Base-by-base conservation (phyloP, 2,888 invertebrate genomes). In the Eulithis prunata region DNA sequence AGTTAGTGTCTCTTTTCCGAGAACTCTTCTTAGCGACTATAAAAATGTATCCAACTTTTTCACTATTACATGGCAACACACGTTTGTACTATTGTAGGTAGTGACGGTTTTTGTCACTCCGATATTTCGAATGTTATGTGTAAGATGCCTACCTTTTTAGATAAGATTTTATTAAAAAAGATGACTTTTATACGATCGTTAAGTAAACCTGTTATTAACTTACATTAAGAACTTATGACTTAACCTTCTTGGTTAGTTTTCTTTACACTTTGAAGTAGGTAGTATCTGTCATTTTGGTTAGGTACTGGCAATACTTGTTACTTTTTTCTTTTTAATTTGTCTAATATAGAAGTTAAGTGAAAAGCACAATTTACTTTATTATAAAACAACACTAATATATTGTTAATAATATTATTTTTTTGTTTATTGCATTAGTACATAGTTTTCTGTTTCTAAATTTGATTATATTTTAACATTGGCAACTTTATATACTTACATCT, bases 161-260 rank as follows among this genome's bases (percentile, higher is more conserved):
- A 90, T 92, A 93, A 92, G 89, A 88, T 86, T 67, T 91, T 91
- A 92, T 88, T 89, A 87, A 66, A 87, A 93, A 90, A 91, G 90
- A 88, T 85, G 85, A 91, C 92, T 93, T 93, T 92, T 92, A 93
- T 93, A 93, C 92, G 90, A 91, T 88, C 88, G 92, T 93, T 92
- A 90, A 90, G 91, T 88, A 70, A 86, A 88, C 88, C 89, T 92
- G 92, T 92, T 92, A 88, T 88, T 92, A 91, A 91, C 87, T 88
- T 88, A 88, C 77, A 79, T 84, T 91, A 91, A 90, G 91, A 82
- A 91, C 89, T 91, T 91, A 90, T 88, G 86, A 86, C 80, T 75
- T 85, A 87, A 91, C 87, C 88, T 54, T 89, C 89, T 87, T 83
- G 83, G 83, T 86, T 86, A 81, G 80, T 79, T 75, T 76, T 75